These are phyloP conservation scores for Agonopterix heracliana DNA, from an alignment of 2,888 invertebrate genomes.

Conservation along the genomic window DNA sequence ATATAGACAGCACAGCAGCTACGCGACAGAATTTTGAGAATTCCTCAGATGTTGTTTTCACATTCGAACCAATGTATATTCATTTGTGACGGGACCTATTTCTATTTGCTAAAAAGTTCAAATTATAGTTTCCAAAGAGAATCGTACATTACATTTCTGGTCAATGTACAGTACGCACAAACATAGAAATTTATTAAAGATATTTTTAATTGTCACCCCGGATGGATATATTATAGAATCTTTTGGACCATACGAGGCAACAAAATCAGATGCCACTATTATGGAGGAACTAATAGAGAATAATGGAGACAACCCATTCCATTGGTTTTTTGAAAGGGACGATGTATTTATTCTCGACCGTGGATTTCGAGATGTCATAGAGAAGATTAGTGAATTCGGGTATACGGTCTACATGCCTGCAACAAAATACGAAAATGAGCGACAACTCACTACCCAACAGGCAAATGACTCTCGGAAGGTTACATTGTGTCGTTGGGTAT, in stretches of 20 bases:
- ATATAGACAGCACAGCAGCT: too few species aligned
- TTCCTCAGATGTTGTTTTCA: too few species aligned
- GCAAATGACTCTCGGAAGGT: constrained; percentile 5
- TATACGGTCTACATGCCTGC: background rate
- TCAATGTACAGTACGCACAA: too few species aligned
- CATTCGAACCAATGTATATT: too few species aligned
- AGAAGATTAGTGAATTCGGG: background rate
- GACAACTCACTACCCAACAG: background rate
- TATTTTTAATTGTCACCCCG: too few species aligned
- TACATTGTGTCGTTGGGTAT: constrained; percentile 10
- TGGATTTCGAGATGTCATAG: background rate
- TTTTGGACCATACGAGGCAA: background rate
- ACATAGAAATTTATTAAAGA: too few species aligned
- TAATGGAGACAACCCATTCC: background rate
- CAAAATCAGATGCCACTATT: background rate
- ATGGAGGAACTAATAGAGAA: background rate
- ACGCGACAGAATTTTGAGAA: too few species aligned
- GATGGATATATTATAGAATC: background rate
- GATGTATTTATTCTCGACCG: background rate
- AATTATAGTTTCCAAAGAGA: too few species aligned
- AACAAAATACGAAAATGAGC: background rate
- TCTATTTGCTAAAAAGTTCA: too few species aligned
- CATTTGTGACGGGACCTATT: too few species aligned
- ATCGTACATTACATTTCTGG: too few species aligned
- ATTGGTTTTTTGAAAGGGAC: background rate